These are phyloP conservation scores for Lissonota sp. DNA, from an alignment of 2,888 invertebrate genomes.

Conservation along the genomic window DNA sequence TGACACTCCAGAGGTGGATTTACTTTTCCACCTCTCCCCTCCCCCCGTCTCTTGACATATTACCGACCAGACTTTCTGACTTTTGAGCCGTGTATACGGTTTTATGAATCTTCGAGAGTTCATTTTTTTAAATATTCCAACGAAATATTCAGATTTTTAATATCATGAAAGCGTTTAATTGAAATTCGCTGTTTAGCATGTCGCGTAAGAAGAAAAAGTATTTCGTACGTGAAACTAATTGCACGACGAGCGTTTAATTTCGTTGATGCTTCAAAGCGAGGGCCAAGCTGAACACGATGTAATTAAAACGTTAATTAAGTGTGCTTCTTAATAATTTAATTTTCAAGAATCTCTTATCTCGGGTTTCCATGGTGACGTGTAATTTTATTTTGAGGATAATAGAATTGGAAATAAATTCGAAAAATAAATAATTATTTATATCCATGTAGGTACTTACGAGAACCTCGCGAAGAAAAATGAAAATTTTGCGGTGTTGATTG, in stretches of 20 bases:
- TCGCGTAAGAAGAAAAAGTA: too few relatives aligned
- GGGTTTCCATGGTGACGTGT: too few relatives aligned
- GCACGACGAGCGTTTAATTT: background rate
- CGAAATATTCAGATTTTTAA: too few relatives aligned
- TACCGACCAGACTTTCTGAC: slow-evolving; percentile 5
- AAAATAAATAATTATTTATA: background rate
- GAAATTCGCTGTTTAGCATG: too few relatives aligned
- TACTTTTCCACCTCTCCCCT: slow-evolving; percentile 25
- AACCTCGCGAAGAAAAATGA: background rate
- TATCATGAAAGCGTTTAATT: too few relatives aligned
- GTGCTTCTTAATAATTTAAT: too few relatives aligned
- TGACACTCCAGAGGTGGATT: slow-evolving; percentile 41
- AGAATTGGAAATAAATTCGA: background rate
- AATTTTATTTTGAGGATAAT: too few relatives aligned
- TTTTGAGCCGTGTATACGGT: too few relatives aligned
- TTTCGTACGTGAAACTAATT: slow-evolving; percentile 8
- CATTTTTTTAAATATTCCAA: slow-evolving; percentile 38
- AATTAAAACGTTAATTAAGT: too few relatives aligned
- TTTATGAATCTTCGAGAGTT: slow-evolving; percentile 3
- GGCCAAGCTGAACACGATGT: too few relatives aligned
- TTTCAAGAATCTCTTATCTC: too few relatives aligned
- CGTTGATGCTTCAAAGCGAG: background rate
- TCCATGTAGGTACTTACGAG: slow-evolving; percentile 31
- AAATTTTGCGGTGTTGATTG: background rate
- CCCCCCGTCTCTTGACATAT: background rate